These are phyloP conservation scores for Oryzias melastigma DNA, from an alignment of 2,113 vertebrate genomes.

Conservation along the genomic window DNA sequence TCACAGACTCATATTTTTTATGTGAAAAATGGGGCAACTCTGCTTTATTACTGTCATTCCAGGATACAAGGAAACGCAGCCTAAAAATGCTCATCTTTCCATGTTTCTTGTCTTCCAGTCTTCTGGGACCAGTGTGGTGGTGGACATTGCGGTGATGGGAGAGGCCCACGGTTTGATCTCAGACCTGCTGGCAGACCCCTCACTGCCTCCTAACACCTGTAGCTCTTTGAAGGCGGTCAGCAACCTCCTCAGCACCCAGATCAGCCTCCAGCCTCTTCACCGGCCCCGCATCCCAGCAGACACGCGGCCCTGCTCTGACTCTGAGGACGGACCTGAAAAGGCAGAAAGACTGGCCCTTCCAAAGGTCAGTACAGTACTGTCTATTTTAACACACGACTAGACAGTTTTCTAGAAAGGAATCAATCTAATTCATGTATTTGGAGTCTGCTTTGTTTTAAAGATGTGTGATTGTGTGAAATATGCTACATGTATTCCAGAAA, in stretches of 20 bases:
- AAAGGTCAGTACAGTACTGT: constrained; percentile 82
- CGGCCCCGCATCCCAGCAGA: constrained; percentile 84
- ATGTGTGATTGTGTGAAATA: too few species aligned
- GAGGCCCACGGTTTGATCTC: constrained; percentile 96
- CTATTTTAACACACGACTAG: not conserved
- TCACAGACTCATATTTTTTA: too few species aligned
- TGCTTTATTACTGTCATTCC: not conserved
- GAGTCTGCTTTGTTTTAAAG: too few species aligned
- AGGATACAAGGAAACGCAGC: constrained; percentile 1
- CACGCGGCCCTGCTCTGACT: constrained; percentile 86
- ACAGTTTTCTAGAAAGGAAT: not conserved
- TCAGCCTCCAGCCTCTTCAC: constrained; percentile 90
- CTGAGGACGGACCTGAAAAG: constrained; percentile 86
- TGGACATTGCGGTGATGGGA: constrained; percentile 97
- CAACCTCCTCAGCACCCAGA: constrained; percentile 92
- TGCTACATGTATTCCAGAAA: too few species aligned
- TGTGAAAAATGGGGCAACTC: too few species aligned
- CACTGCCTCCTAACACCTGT: constrained; percentile 89
- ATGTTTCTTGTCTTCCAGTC: constrained; percentile 72
- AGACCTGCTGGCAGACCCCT: constrained; percentile 92
- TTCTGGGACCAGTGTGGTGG: constrained; percentile 90
- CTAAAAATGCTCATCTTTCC: constrained; percentile 10
- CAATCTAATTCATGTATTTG: too few species aligned
- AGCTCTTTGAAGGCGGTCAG: constrained; percentile 92
- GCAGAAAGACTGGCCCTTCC: constrained; percentile 87